Conservation (phyloP, 2,888 invertebrate genomes). For the Heliothis peltigera region DNA sequence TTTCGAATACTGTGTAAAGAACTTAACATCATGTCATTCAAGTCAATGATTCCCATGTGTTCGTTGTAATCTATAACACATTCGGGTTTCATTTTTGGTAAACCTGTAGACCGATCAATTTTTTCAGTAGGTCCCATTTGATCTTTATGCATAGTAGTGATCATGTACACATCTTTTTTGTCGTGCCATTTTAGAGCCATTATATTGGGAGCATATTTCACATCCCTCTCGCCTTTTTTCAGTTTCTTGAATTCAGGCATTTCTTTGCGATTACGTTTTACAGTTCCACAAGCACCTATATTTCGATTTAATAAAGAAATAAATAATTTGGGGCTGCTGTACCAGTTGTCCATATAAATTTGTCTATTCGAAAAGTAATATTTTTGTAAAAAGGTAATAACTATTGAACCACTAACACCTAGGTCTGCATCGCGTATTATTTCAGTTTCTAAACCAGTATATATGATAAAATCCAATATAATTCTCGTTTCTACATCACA, state of each 20-base stretch:
- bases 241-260: conserved; percentile 3
- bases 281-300: conserved; percentile 3
- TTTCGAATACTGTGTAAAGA: conserved; percentile 1
- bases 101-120: no score
- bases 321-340: no score
- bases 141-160: no score
- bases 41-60: no score
- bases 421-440: background rate
- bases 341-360: background rate
- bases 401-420: background rate
- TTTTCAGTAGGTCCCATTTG: no score
- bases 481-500: conserved; percentile 19
- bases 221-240: background rate
- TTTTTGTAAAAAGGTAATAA: background rate
- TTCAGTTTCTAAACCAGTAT: background rate
- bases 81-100: no score
- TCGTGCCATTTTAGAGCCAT: no score
- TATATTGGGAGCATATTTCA: no score
- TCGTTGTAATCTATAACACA: no score
- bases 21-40: background rate
- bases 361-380: background rate
- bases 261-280: background rate
- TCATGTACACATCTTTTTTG: no score
- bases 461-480: conserved; percentile 16
- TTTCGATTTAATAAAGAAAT: background rate